Conservation (phyloP, 2,113 vertebrate genomes). For the Neotoma lepida region DNA sequence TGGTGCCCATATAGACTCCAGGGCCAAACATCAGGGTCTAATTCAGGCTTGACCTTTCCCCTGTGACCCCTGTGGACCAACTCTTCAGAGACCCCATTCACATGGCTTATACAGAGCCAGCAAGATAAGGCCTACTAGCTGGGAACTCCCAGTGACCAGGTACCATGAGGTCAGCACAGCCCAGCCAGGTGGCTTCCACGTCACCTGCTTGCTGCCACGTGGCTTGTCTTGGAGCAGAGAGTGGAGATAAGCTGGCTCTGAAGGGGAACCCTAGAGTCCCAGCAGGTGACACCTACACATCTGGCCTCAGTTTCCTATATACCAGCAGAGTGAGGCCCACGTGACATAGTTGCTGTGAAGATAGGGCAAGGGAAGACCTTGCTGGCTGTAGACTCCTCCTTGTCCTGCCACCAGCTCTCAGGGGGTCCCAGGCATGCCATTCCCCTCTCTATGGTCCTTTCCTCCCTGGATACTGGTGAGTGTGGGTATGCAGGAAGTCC, state of each 20-base stretch:
- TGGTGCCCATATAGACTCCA: no score
- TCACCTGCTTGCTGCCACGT: not conserved
- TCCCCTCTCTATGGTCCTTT: not conserved
- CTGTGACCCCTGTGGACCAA: not conserved
- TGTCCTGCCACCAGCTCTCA: not conserved
- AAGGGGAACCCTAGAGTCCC: not conserved
- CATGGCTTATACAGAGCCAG: accelerated
- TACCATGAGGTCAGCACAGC: not conserved
- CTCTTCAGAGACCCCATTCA: not conserved
- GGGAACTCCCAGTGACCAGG: not conserved
- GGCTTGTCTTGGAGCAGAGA: not conserved
- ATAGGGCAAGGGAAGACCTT: accelerated
- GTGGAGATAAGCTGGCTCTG: not conserved
- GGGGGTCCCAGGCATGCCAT: not conserved
- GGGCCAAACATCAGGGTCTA: not conserved
- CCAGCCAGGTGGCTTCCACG: not conserved
- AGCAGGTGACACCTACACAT: not conserved
- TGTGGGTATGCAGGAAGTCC: accelerated
- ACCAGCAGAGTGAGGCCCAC: no score
- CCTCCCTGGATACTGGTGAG: not conserved
- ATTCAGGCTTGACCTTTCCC: not conserved
- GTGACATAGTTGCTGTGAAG: not conserved
- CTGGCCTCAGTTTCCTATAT: not conserved
- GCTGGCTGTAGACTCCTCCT: not conserved
- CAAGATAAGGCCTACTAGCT: not conserved